These are phyloP conservation scores for Xanthostigma xanthostigma DNA, from an alignment of 2,888 invertebrate genomes.

Conservation along the genomic window DNA sequence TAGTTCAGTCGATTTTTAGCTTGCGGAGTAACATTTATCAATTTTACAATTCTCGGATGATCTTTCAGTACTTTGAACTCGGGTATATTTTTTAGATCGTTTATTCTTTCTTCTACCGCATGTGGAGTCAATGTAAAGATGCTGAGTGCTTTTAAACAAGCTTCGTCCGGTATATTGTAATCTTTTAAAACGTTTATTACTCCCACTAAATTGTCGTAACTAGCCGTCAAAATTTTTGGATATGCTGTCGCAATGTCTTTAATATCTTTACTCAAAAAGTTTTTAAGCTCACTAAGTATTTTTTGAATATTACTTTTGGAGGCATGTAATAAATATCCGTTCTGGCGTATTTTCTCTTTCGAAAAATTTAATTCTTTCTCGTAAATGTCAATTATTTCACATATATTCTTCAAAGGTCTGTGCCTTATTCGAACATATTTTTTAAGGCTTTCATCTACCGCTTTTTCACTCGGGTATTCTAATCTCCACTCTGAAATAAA, in stretches of 20 bases:
- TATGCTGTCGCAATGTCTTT: constrained; percentile 34
- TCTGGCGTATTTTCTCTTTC: constrained; percentile 34
- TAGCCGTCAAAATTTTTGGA: constrained; percentile 48
- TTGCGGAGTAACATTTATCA: constrained; percentile 34
- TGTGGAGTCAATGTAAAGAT: constrained; percentile 41
- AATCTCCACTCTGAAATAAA: constrained; percentile 28
- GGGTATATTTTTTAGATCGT: constrained; percentile 37
- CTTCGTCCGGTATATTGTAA: constrained; percentile 37
- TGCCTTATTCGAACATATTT: constrained; percentile 24
- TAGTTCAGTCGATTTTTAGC: constrained; percentile 34
- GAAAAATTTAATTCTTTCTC: constrained; percentile 39
- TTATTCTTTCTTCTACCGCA: constrained; percentile 40
- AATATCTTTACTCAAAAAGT: constrained; percentile 39
- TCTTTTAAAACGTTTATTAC: constrained; percentile 42
- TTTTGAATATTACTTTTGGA: constrained; percentile 41
- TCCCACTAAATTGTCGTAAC: constrained; percentile 35
- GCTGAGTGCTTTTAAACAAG: constrained; percentile 35
- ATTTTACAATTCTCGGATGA: constrained; percentile 40
- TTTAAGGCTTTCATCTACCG: constrained; percentile 24
- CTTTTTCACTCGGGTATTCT: constrained; percentile 21
- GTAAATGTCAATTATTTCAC: constrained; percentile 38
- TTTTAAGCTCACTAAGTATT: constrained; percentile 37
- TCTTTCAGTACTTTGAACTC: constrained; percentile 43
- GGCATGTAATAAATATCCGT: constrained; percentile 41
- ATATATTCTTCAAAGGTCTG: constrained; percentile 34